These are phyloP conservation scores for Maccullochella peelii DNA, from an alignment of 2,113 vertebrate species.

Conservation along the genomic window DNA sequence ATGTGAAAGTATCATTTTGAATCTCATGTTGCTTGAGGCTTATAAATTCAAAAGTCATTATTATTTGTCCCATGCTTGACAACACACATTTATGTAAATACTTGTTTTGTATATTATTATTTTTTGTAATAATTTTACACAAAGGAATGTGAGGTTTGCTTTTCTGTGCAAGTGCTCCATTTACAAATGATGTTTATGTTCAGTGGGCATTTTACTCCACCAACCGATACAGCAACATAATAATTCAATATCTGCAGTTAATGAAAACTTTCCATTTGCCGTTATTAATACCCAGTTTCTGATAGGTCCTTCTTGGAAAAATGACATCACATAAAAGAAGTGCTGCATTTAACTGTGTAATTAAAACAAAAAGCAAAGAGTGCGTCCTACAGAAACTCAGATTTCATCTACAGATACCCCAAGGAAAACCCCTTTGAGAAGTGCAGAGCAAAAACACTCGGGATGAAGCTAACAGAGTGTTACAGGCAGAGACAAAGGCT, in stretches of 20 bases:
- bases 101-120: too few relatives aligned
- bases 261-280: neutral
- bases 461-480: constrained; percentile 22
- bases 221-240: neutral
- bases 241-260: neutral
- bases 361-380: neutral
- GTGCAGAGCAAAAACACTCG: neutral
- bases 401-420: neutral
- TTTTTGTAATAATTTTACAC: neutral
- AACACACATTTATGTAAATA: constrained; percentile 6
- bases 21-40: neutral
- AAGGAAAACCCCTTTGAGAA: neutral
- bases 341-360: too few relatives aligned
- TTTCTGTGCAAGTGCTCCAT: neutral
- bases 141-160: neutral
- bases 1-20: neutral
- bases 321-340: neutral
- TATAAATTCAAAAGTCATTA: constrained; percentile 7
- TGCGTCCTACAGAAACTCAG: neutral
- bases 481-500: constrained; percentile 12
- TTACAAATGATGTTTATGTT: neutral
- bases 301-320: neutral
- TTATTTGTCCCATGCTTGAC: neutral
- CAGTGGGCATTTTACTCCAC: neutral
- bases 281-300: neutral